Conservation (phyloP, 1,140 invertebrate genomes). For the Pseudoatta argentina region DNA sequence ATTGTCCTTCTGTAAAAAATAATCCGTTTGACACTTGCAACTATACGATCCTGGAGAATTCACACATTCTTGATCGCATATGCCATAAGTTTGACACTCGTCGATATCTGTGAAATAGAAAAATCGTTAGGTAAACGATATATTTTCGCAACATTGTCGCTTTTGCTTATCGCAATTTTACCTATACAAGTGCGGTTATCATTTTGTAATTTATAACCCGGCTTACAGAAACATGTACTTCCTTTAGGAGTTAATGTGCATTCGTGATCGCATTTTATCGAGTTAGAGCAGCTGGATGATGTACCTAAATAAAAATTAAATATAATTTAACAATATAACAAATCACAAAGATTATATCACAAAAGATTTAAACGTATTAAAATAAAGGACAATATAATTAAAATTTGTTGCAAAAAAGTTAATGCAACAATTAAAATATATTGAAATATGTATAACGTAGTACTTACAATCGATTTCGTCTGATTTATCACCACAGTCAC, state of each 20-base stretch:
- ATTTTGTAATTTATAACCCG: conserved; percentile 90
- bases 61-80: conserved; percentile 94
- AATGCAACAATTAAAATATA: too few species aligned
- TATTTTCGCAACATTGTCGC: background rate
- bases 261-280: conserved; percentile 61
- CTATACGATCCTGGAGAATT: conserved; percentile 92
- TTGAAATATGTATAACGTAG: too few species aligned
- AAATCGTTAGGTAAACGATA: conserved; percentile 58
- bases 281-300: conserved; percentile 30
- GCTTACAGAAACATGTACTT: conserved; percentile 91
- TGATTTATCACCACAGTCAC: conserved; percentile 92
- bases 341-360: too few species aligned
- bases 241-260: conserved; percentile 87
- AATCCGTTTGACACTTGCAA: conserved; percentile 93
- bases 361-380: too few species aligned
- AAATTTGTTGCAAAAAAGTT: too few species aligned
- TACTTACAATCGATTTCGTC: conserved; percentile 89
- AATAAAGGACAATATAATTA: too few species aligned
- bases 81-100: conserved; percentile 92
- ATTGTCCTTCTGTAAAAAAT: conserved; percentile 89
- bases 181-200: conserved; percentile 90
- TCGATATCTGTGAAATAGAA: conserved; percentile 89
- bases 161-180: conserved; percentile 77
- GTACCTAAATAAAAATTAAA: conserved; percentile 55
- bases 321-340: background rate